Base-by-base conservation (phyloP, 2,113 vertebrate species). In the Quiscalus mexicanus region DNA sequence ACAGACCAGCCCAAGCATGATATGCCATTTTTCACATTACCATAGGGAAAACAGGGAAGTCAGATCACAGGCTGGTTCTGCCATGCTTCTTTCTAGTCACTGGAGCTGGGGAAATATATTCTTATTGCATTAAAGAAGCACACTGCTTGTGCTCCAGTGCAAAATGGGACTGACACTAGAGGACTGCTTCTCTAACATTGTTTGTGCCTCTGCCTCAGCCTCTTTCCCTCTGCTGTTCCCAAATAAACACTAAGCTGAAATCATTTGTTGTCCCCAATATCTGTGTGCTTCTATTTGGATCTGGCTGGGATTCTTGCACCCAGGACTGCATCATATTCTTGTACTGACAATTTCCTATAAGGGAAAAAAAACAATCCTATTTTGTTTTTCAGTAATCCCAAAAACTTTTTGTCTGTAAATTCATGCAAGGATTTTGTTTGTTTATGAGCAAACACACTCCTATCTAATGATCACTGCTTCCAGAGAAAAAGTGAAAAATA, bases 351-450 rank as follows among this genome's bases (percentile, higher is more conserved):
- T 52, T 79, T 85, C 30, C 39, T n/a, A 19, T 1, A 12, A 15
- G 5, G 6, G 2, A 5, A 21, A 82, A 45, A 67, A 42, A 1
- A 3, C 1, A 4, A 3, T 1, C 3, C 7, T 21, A 0, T 27
- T 30, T 39, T 42, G 18, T 60, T 73, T 75, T 68, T 69, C 16
- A 37, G 35, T 8, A 39, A 42, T 85, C 7, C 18, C 12, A 42
- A 44, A 52, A 79, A 2, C 6, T 73, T 64, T 35, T 60, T 41
- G 21, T 18, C 37, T 84, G 17, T 65, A 37, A 81, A 71, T 22
- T 75, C 12, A 44, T 8, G 22, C 11, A 73, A 83, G 15, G 50
- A 33, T 31, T 69, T 87, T 42, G 3, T 18, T 56, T 87, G 6
- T 4, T 56, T 69, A 24, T 45, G 12, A 73, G 23, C 21, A 58